Conservation (phyloP, 2,888 invertebrate species). For the Fragum whitleyi region DNA sequence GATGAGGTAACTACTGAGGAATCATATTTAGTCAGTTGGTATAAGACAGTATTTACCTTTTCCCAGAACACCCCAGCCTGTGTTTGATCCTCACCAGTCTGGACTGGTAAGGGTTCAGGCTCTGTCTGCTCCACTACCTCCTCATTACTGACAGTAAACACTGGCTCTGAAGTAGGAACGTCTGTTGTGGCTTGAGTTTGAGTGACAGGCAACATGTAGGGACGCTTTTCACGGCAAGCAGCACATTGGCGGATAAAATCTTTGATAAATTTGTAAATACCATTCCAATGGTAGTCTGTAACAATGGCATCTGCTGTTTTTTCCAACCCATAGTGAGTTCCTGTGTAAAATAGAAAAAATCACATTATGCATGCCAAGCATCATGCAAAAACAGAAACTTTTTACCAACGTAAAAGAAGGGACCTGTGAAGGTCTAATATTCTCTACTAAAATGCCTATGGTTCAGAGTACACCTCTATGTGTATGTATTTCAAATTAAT, state of each 20-base stretch:
- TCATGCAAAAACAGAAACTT: too few species aligned
- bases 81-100: background rate
- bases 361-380: too few species aligned
- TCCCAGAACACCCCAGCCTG: slow-evolving; percentile 33
- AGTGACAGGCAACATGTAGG: slow-evolving; percentile 32
- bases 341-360: slow-evolving; percentile 32
- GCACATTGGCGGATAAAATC: slow-evolving; percentile 58
- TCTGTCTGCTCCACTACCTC: slow-evolving; percentile 15
- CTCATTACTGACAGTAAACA: background rate
- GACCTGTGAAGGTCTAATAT: too few species aligned
- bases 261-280: slow-evolving; percentile 56
- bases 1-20: too few species aligned
- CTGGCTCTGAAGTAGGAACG: background rate
- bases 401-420: too few species aligned
- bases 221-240: slow-evolving; percentile 50
- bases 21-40: too few species aligned
- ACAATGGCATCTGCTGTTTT: slow-evolving; percentile 55
- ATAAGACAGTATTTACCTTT: slow-evolving; percentile 34
- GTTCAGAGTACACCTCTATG: too few species aligned
- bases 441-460: too few species aligned
- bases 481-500: too few species aligned
- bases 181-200: slow-evolving; percentile 1
- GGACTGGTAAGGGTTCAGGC: background rate
- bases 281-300: slow-evolving; percentile 60
- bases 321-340: slow-evolving; percentile 58